Conservation (phyloP, 2,888 invertebrate species). For the Drosophila limbata region DNA sequence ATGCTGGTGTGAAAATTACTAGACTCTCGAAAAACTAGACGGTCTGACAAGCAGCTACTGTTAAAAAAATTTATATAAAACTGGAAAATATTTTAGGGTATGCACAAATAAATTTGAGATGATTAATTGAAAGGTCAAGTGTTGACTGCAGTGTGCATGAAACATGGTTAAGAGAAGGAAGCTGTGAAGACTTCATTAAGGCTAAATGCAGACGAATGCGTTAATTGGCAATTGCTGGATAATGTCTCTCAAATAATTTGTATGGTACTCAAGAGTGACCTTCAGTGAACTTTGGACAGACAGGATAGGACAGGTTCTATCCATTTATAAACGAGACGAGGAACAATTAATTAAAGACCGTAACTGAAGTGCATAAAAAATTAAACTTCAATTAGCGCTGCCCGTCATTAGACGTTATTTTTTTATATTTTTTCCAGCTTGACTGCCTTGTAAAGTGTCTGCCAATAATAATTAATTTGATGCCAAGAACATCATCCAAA, state of each 20-base stretch:
- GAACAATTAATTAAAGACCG: constrained; percentile 55
- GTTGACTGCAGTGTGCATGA: constrained; percentile 53
- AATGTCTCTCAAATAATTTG: constrained; percentile 30
- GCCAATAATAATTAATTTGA: constrained; percentile 74
- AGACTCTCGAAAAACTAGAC: constrained; percentile 52
- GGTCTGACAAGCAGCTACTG: constrained; percentile 65
- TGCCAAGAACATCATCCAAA: constrained; percentile 50
- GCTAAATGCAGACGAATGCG: constrained; percentile 29
- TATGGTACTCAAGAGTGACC: constrained; percentile 35
- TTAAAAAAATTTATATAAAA: constrained; percentile 17
- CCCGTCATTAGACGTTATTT: constrained; percentile 34
- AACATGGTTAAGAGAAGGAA: constrained; percentile 33
- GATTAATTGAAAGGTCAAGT: constrained; percentile 78
- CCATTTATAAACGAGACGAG: constrained; percentile 16
- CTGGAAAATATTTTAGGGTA: constrained; percentile 48
- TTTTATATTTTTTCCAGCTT: constrained; percentile 29
- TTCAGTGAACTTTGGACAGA: constrained; percentile 34
- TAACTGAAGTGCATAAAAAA: constrained; percentile 55
- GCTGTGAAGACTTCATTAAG: constrained; percentile 52
- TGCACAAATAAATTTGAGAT: constrained; percentile 63
- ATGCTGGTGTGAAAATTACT: constrained; percentile 67
- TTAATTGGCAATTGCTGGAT: constrained; percentile 62
- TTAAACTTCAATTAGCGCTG: constrained; percentile 59
- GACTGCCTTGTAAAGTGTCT: constrained; percentile 59
- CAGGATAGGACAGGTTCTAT: constrained; percentile 43